Base-by-base conservation (phyloP, 2,888 invertebrate species). In the Drosophila robusta region DNA sequence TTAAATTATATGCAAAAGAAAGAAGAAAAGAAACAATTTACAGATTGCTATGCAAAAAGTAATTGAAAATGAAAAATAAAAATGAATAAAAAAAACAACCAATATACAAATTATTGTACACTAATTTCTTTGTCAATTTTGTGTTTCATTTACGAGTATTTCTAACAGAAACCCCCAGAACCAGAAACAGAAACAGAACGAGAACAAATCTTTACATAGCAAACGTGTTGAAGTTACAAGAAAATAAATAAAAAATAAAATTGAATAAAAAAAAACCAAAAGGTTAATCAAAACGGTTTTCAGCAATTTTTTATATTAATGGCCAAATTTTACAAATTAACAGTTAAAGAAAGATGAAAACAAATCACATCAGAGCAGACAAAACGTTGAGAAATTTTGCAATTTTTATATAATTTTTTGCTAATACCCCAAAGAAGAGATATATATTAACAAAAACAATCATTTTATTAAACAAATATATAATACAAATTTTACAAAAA, bases 231-330 rank as follows among this genome's bases (percentile, higher is more conserved):
- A 44, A 44, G 14, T 54, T 16, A 44, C 51, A 56, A 50, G 42
- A 39, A 61, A 46, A 51, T 6, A 18, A 18, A 18, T 18, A 18
- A 18, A 18, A 18, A 18, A 58, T 62, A 52, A 41, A 32, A 34
- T 54, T 42, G 42, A 41, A 64, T 14, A 51, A 41, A 60, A 52
- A 50, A n/a, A 32, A 55, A 56, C 29, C 57, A 52, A 64, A 76
- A 70, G 80, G 71, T 84, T 84, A 84, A 87, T 89, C 85, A 73
- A 78, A 84, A 87, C 66, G 85, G 85, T 85, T 85, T 85, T 85
- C 85, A 85, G 60, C 77, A 84, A 80, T 74, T 83, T 85, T 88
- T 80, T 88, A 77, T 77, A 87, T 79, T 87, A 79, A 87, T 62
- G 87, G 85, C 85, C 85, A 85, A 85, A 89, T 87, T 85, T 89